Percentiles rank a stretch among this genome's conserved stretches.
phyloP scores from a whole-genome alignment of 2,113 vertebrate genomes.

The Peromyscus leucopus region DNA sequence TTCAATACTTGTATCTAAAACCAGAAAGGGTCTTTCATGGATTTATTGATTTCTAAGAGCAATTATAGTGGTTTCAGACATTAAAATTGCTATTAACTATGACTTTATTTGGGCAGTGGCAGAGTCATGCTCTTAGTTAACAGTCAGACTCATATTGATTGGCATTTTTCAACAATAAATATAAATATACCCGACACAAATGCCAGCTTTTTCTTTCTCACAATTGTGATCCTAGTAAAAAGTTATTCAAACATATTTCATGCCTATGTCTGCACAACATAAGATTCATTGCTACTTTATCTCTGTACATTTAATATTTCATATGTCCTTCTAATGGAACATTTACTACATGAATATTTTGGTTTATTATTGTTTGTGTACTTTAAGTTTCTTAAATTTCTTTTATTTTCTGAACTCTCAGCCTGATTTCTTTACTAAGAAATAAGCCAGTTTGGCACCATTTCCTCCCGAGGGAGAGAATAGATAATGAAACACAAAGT shows the following conservation, averaged over 20 bases:
- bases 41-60: constrained; percentile 84
- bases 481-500: not conserved
- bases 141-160: constrained; percentile 88
- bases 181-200: constrained; percentile 73
- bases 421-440: not conserved
- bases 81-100: constrained; percentile 87
- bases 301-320: constrained; percentile 3
- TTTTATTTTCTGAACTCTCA: not conserved
- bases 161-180: constrained; percentile 87
- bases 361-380: not conserved
- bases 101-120: constrained; percentile 86
- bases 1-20: constrained; percentile 82
- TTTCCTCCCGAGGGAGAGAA: not conserved
- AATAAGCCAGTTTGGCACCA: not conserved
- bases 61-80: constrained; percentile 81
- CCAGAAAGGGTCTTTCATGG: constrained; percentile 81
- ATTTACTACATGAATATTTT: not conserved
- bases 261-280: not conserved
- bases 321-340: not conserved
- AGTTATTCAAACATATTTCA: constrained; percentile 33
- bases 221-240: constrained; percentile 76
- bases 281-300: constrained; percentile 22
- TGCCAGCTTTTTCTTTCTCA: constrained; percentile 83
- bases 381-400: constrained; percentile 33
- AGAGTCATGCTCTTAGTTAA: constrained; percentile 89